Conservation (phyloP, 2,888 invertebrate species). For the Dromius quadrimaculatus region DNA sequence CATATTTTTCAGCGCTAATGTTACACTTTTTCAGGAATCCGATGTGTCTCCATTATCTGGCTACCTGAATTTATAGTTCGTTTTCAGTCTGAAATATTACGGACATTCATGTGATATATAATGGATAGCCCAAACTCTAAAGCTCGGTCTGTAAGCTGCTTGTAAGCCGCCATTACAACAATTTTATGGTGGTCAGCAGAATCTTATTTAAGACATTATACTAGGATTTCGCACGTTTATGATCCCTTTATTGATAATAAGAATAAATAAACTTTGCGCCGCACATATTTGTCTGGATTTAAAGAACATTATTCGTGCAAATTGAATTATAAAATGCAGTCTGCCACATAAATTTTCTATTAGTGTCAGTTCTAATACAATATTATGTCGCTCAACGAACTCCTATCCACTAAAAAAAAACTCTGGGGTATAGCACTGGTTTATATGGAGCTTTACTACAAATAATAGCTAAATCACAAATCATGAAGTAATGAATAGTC, state of each 20-base stretch:
- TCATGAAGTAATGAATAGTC: too few relatives aligned
- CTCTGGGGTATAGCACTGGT: too few relatives aligned
- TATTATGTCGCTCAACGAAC: too few relatives aligned
- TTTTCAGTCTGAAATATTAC: slow-evolving; percentile 49
- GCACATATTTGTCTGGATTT: slow-evolving; percentile 8
- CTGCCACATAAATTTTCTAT: too few relatives aligned
- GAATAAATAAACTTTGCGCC: background rate
- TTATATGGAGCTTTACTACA: too few relatives aligned
- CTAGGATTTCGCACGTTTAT: slow-evolving; percentile 21
- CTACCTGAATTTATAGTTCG: slow-evolving; percentile 50
- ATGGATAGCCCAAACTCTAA: slow-evolving; percentile 28
- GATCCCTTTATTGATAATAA: slow-evolving; percentile 12
- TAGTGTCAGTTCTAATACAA: too few relatives aligned
- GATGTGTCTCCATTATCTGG: slow-evolving; percentile 52
- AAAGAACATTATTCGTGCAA: background rate
- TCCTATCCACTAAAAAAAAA: too few relatives aligned
- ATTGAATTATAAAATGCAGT: background rate
- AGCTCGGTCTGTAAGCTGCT: slow-evolving; percentile 23
- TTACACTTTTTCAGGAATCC: slow-evolving; percentile 49
- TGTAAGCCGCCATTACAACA: slow-evolving; percentile 30
- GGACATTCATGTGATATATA: slow-evolving; percentile 41
- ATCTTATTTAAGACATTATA: slow-evolving; percentile 33
- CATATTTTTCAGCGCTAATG: slow-evolving; percentile 51
- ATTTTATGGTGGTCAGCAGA: slow-evolving; percentile 19
- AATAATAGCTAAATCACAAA: too few relatives aligned